Evolutionary conservation across 2,888 invertebrate genomes (phyloP).

Genomic region (Nasonia oneida): DNA sequence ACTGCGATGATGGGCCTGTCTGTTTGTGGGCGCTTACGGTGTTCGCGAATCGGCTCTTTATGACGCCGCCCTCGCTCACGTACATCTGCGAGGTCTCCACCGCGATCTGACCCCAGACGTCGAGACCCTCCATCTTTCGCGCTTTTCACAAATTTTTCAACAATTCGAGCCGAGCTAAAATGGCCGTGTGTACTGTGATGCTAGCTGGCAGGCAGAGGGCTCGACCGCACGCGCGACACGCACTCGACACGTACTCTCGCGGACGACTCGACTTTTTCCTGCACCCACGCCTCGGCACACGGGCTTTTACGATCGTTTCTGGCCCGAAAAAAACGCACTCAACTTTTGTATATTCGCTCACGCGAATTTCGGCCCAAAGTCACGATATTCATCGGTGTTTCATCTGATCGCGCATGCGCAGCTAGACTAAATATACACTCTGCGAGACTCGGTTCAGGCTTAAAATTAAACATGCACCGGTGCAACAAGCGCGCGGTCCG

Average conservation of each 20-base stretch:
- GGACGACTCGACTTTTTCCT: too few species aligned
- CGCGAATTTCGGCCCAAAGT: slow-evolving; percentile 68
- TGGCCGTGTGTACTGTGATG: neutral
- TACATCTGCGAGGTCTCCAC: slow-evolving; percentile 93
- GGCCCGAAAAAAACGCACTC: slow-evolving; percentile 48
- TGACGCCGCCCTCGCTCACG: slow-evolving; percentile 88
- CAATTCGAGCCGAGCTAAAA: neutral
- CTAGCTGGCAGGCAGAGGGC: neutral
- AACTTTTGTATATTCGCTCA: slow-evolving; percentile 63
- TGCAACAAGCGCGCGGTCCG: slow-evolving; percentile 25
- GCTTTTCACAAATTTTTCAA: slow-evolving; percentile 21
- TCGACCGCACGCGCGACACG: neutral
- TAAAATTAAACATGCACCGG: slow-evolving; percentile 71
- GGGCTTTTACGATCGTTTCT: slow-evolving; percentile 31
- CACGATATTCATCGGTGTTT: slow-evolving; percentile 71
- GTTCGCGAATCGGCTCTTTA: slow-evolving; percentile 90
- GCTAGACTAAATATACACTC: slow-evolving; percentile 75
- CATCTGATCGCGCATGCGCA: slow-evolving; percentile 77
- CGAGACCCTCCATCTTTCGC: slow-evolving; percentile 79
- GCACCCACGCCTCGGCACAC: too few species aligned
- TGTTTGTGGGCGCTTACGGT: slow-evolving; percentile 84
- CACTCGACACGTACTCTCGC: too few species aligned
- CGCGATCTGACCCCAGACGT: slow-evolving; percentile 94
- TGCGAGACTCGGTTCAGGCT: slow-evolving; percentile 72
- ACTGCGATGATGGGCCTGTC: neutral